Conservation (phyloP, 1,140 invertebrate species). For the Camponotus vicinus region DNA sequence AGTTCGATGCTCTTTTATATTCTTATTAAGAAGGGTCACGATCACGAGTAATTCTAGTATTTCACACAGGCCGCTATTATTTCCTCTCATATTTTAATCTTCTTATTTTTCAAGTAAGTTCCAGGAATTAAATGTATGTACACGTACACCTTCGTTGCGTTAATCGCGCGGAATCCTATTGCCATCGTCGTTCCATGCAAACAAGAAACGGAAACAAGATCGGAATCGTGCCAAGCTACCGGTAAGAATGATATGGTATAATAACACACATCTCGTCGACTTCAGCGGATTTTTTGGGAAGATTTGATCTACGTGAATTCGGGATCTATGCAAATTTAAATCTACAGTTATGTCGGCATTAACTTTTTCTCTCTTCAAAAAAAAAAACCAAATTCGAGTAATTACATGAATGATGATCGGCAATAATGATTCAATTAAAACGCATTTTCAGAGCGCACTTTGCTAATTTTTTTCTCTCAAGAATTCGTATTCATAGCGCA, state of each 20-base stretch:
- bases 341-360: background rate
- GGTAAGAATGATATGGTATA: background rate
- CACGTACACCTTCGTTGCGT: background rate
- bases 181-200: conserved; percentile 10
- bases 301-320: conserved; percentile 12
- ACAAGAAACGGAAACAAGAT: conserved; percentile 27
- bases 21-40: conserved; percentile 4
- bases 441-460: conserved; percentile 56
- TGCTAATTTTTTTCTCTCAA: conserved; percentile 63
- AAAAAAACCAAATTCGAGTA: background rate
- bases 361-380: background rate
- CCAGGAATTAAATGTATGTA: conserved; percentile 15
- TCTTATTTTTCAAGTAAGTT: background rate
- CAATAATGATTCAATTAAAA: conserved; percentile 49
- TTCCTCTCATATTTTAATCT: background rate
- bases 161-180: conserved; percentile 24
- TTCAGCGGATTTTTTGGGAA: background rate
- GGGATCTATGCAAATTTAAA: background rate
- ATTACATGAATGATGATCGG: background rate
- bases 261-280: background rate
- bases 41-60: background rate
- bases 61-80: background rate
- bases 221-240: conserved; percentile 20
- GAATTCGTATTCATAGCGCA: conserved; percentile 70
- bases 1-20: background rate